Conservation (phyloP, 2,888 invertebrate species). For the Nowickia ferox region DNA sequence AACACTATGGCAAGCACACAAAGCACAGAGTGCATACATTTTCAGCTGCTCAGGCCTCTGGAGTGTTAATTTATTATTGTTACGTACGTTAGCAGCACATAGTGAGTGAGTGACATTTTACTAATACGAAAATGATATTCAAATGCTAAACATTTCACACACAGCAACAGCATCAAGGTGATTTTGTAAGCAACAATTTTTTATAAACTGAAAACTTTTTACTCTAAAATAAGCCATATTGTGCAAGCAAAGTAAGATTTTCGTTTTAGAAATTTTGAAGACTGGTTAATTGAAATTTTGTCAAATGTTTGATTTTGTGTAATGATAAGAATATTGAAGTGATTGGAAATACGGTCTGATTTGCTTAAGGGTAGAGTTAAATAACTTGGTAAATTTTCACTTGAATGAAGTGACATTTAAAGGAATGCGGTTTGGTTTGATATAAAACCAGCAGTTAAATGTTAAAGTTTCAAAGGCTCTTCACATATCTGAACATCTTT, state of each 20-base stretch:
- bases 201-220: neutral
- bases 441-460: too few relatives aligned
- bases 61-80: conserved; percentile 63
- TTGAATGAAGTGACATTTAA: neutral
- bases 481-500: too few relatives aligned
- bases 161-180: neutral
- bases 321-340: conserved; percentile 6
- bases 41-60: conserved; percentile 30
- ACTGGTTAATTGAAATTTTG: conserved; percentile 36
- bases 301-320: conserved; percentile 25
- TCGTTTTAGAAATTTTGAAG: neutral
- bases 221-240: neutral
- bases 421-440: too few relatives aligned
- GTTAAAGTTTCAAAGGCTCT: too few relatives aligned
- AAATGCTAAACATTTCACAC: conserved; percentile 33
- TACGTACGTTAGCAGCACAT: neutral
- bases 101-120: conserved; percentile 53
- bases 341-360: neutral
- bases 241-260: conserved; percentile 11
- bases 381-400: neutral
- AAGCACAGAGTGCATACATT: too few relatives aligned
- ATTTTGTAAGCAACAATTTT: neutral
- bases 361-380: neutral
- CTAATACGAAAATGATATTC: conserved; percentile 9
- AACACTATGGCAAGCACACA: neutral